Conservation (phyloP, 2,113 vertebrate genomes). For the Hemicordylus capensis region DNA sequence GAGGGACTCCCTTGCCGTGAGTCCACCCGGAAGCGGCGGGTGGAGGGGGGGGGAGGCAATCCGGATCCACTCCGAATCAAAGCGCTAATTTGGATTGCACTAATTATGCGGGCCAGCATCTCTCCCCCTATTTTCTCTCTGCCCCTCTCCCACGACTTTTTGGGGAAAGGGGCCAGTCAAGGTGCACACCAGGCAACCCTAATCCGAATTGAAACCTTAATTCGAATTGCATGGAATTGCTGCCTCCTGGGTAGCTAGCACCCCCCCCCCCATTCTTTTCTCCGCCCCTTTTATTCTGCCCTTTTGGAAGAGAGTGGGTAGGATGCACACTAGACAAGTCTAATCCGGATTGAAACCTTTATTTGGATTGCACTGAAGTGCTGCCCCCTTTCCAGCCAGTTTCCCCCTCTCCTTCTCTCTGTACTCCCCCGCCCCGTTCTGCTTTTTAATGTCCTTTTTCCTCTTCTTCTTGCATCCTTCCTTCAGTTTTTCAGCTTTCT, state of each 20-base stretch:
- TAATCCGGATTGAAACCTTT: background rate
- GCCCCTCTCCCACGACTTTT: background rate
- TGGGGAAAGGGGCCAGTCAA: too few species aligned
- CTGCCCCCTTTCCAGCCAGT: too few species aligned
- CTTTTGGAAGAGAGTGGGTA: background rate
- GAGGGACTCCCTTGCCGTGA: conserved; percentile 15
- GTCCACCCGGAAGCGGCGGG: background rate
- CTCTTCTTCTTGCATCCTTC: background rate
- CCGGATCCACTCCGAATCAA: background rate
- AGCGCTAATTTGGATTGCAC: background rate
- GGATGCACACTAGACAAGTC: background rate
- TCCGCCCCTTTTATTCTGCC: background rate
- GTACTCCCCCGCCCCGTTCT: background rate
- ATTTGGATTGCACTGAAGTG: background rate
- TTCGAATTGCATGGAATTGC: background rate
- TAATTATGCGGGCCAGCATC: background rate
- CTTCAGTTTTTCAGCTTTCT: background rate
- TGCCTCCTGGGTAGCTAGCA: background rate
- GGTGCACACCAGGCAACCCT: background rate
- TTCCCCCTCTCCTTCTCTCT: too few species aligned
- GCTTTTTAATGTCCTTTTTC: too few species aligned
- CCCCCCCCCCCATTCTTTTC: background rate
- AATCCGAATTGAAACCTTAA: background rate
- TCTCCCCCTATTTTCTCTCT: background rate
- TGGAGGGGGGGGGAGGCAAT: background rate